These are phyloP conservation scores for Nephrotoma appendiculata DNA, from an alignment of 2,888 invertebrate genomes.

Conservation along the genomic window DNA sequence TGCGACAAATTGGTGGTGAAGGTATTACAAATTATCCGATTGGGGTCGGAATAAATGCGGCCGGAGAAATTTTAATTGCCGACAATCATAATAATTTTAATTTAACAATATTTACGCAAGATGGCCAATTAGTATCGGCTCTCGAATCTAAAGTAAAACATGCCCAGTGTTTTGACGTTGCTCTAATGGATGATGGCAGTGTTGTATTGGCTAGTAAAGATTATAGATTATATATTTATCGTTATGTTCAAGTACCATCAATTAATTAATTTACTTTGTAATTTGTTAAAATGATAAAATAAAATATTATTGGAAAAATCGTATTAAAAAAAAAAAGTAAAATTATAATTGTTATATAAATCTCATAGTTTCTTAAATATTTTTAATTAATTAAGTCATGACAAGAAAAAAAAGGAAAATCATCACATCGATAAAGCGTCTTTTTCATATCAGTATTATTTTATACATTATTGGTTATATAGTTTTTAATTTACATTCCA, in stretches of 20 bases:
- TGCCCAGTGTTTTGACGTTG: slow-evolving; percentile 99
- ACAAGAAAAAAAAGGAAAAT: neutral
- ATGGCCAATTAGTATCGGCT: slow-evolving; percentile 94
- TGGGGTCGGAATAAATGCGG: slow-evolving; percentile 94
- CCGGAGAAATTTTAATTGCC: slow-evolving; percentile 94
- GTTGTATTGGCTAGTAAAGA: slow-evolving; percentile 99
- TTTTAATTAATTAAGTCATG: neutral
- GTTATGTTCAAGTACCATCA: slow-evolving; percentile 89
- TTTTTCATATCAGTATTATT: neutral
- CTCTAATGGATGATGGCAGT: slow-evolving; percentile 96
- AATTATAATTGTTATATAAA: neutral
- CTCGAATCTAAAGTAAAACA: slow-evolving; percentile 98
- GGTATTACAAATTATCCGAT: slow-evolving; percentile 99
- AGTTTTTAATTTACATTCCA: neutral
- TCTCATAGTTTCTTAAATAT: neutral
- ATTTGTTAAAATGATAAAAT: neutral
- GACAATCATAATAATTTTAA: slow-evolving; percentile 99
- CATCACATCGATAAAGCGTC: neutral
- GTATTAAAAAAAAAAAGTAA: neutral
- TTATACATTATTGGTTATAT: neutral
- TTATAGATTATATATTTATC: slow-evolving; percentile 97
- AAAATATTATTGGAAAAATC: neutral
- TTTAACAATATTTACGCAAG: slow-evolving; percentile 95
- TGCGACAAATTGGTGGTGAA: slow-evolving; percentile 96
- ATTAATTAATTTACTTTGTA: slow-evolving; percentile 27